phyloP scores from a whole-genome alignment of 53 echinoderm and acorn worm genomes.

The Zoroaster sp. region DNA sequence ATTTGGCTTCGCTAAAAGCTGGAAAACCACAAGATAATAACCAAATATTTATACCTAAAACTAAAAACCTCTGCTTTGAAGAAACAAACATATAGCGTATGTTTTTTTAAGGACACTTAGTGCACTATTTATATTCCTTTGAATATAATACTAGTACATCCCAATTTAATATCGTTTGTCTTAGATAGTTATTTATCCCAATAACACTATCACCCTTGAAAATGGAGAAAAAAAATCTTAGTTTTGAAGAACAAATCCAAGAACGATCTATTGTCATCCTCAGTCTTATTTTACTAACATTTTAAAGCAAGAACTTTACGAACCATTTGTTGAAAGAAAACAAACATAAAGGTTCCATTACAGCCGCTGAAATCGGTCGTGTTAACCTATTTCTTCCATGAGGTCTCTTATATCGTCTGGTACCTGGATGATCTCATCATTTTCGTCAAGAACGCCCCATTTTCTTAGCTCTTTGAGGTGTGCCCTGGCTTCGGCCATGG shows the following conservation, averaged over 20 bases:
- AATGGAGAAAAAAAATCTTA: neutral
- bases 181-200: neutral
- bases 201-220: neutral
- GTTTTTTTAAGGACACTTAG: conserved; percentile 20
- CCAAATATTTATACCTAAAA: neutral
- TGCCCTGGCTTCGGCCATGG: neutral
- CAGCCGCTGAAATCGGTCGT: neutral
- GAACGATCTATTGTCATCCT: neutral
- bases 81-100: neutral
- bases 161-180: neutral
- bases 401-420: neutral
- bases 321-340: neutral
- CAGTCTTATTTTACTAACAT: neutral
- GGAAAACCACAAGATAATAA: too few relatives aligned
- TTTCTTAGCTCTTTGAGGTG: conserved; percentile 15
- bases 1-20: too few relatives aligned
- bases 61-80: neutral
- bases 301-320: neutral
- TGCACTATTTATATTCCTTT: conserved; percentile 51
- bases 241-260: too few relatives aligned
- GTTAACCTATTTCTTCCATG: conserved; percentile 24
- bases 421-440: conserved; percentile 12
- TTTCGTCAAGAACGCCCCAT: conserved; percentile 32
- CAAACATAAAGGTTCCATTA: neutral
- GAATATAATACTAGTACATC: neutral